Evolutionary conservation across 2,888 invertebrate species (phyloP).

Genomic region (Neoaliturus tenellus): DNA sequence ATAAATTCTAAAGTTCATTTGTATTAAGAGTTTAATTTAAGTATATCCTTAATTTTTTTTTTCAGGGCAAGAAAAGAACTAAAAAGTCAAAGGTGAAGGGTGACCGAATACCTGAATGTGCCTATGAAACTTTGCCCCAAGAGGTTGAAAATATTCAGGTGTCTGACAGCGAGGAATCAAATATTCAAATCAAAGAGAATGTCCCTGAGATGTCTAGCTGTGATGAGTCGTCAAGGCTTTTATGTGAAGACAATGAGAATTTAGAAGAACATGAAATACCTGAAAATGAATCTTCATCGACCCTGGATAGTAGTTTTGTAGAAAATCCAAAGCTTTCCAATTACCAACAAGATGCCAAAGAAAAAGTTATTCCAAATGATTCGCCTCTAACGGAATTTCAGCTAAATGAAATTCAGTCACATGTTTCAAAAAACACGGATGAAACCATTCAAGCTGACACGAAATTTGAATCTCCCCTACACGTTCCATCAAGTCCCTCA

Average conservation of each 20-base stretch:
- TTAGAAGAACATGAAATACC: slow-evolving; percentile 22
- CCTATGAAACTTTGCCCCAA: slow-evolving; percentile 32
- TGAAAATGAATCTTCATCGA: slow-evolving; percentile 15
- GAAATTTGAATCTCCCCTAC: slow-evolving; percentile 53
- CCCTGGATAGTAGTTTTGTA: background rate
- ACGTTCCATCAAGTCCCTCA: slow-evolving; percentile 24
- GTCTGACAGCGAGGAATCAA: slow-evolving; percentile 14
- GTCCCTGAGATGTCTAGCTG: background rate
- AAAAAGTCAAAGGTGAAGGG: slow-evolving; percentile 36
- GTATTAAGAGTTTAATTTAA: too few relatives aligned
- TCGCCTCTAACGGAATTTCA: slow-evolving; percentile 27
- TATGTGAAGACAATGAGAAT: too few relatives aligned
- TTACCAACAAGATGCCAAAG: background rate
- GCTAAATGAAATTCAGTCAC: slow-evolving; percentile 53
- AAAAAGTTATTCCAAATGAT: background rate
- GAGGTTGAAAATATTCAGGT: slow-evolving; percentile 24
- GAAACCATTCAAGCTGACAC: slow-evolving; percentile 37
- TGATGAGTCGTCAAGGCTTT: slow-evolving; percentile 37
- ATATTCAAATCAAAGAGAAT: slow-evolving; percentile 3
- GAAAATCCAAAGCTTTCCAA: background rate
- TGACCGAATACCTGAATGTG: slow-evolving; percentile 23
- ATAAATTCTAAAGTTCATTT: too few relatives aligned
- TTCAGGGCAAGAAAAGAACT: slow-evolving; percentile 40
- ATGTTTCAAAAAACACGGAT: background rate
- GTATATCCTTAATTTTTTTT: too few relatives aligned